Conservation (phyloP, 2,888 invertebrate genomes). For the Smittia aterrima region DNA sequence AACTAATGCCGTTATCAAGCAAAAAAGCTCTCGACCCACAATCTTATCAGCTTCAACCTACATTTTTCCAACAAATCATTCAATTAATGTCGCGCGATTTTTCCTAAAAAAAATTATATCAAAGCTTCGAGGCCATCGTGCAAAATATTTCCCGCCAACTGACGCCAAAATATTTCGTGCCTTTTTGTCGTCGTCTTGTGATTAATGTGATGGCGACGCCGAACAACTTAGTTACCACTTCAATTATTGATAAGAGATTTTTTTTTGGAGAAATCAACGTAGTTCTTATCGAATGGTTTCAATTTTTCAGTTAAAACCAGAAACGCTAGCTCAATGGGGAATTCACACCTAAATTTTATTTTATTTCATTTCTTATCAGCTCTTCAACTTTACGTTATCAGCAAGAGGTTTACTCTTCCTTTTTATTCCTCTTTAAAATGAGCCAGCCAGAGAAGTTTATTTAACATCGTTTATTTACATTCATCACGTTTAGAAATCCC, state of each 20-base stretch:
- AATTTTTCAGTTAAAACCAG: constrained; percentile 5
- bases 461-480: not conserved
- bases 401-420: not conserved
- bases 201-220: constrained; percentile 7
- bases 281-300: not conserved
- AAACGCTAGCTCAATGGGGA: not conserved
- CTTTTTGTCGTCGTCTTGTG: not conserved
- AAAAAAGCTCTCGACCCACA: not conserved
- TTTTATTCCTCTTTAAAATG: not conserved
- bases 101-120: not conserved
- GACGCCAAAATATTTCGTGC: not conserved
- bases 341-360: constrained; percentile 8
- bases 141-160: not conserved
- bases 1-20: not conserved
- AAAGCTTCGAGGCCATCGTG: not conserved
- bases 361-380: constrained; percentile 16
- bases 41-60: constrained; percentile 37
- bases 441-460: not conserved
- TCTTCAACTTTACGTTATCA: not conserved
- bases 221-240: not conserved
- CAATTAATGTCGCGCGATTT: not conserved
- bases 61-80: constrained; percentile 1
- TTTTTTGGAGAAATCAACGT: not conserved
- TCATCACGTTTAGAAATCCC: constrained; percentile 8
- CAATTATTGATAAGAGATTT: constrained; percentile 6